These are phyloP conservation scores for Plecotus auritus DNA, from an alignment of 2,113 vertebrate genomes.

Conservation along the genomic window DNA sequence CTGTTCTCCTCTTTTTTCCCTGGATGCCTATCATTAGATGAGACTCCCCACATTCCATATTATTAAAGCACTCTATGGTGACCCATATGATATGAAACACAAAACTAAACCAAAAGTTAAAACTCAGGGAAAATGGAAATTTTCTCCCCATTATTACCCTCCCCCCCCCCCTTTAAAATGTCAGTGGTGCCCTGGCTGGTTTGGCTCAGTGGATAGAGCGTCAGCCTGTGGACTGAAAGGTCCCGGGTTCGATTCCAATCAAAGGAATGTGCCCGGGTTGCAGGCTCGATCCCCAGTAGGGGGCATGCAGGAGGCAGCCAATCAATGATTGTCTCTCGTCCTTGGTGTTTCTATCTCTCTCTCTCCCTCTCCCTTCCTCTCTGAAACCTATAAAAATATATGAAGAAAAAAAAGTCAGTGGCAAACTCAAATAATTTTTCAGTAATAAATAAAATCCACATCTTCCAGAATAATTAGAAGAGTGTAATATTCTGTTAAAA, in stretches of 20 bases:
- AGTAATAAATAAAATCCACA: background rate
- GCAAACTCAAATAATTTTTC: slow-evolving; percentile 15
- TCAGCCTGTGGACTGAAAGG: no score
- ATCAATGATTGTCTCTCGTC: no score
- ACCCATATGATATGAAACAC: background rate
- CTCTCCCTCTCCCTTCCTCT: no score
- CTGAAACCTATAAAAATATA: no score
- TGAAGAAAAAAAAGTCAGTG: background rate
- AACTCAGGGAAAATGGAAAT: background rate
- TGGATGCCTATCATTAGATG: background rate
- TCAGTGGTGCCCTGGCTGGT: no score
- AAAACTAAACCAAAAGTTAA: slow-evolving; percentile 15
- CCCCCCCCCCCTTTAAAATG: no score
- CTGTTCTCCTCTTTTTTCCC: background rate
- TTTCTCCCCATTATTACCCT: background rate
- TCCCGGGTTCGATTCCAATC: no score
- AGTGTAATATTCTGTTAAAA: background rate
- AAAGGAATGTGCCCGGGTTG: no score
- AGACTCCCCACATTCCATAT: background rate
- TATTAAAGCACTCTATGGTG: background rate
- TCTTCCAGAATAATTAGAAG: slow-evolving; percentile 18
- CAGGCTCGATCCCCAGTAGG: no score
- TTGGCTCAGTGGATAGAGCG: no score
- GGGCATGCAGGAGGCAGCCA: no score
- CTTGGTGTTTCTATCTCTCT: no score